Percentiles rank a stretch among this genome's conserved stretches.
phyloP scores from a whole-genome alignment of 2,797 vertebrate species.

The Coregonus ussuriensis region DNA sequence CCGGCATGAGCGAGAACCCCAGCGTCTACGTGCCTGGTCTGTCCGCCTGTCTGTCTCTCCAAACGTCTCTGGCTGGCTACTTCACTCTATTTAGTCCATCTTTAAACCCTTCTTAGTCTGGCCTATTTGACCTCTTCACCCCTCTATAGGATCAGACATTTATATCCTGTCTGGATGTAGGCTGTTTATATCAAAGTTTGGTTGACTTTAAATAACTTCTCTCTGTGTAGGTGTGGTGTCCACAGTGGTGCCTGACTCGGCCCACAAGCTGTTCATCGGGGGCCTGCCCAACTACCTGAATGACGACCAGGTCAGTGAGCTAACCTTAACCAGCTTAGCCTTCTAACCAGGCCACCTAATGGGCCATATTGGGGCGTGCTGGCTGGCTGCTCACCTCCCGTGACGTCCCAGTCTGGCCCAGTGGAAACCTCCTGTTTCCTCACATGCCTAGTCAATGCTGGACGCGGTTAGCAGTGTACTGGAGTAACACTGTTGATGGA shows the following conservation, averaged over 20 bases:
- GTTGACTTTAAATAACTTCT: background rate
- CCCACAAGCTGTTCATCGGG: slow-evolving; percentile 93
- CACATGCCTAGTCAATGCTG: too few relatives aligned
- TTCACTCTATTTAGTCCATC: background rate
- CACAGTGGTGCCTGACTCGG: slow-evolving; percentile 92
- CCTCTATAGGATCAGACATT: background rate
- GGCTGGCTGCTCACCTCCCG: background rate
- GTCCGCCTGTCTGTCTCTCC: slow-evolving; percentile 12
- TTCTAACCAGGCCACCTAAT: too few relatives aligned
- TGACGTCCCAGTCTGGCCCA: background rate
- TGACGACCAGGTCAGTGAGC: slow-evolving; percentile 85
- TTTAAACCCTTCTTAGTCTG: background rate
- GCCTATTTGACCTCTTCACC: background rate
- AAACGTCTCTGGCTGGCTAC: background rate
- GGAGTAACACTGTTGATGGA: too few relatives aligned
- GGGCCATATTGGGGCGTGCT: background rate
- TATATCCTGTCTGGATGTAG: background rate
- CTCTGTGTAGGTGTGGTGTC: slow-evolving; percentile 85
- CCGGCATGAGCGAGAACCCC: slow-evolving; percentile 93
- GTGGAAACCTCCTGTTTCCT: background rate
- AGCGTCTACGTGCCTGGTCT: slow-evolving; percentile 92
- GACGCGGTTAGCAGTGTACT: too few relatives aligned
- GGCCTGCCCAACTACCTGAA: slow-evolving; percentile 94
- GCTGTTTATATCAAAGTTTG: background rate
- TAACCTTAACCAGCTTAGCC: background rate